phyloP scores from a whole-genome alignment of 2,888 invertebrate genomes.

The Acanthosepion lycidas region DNA sequence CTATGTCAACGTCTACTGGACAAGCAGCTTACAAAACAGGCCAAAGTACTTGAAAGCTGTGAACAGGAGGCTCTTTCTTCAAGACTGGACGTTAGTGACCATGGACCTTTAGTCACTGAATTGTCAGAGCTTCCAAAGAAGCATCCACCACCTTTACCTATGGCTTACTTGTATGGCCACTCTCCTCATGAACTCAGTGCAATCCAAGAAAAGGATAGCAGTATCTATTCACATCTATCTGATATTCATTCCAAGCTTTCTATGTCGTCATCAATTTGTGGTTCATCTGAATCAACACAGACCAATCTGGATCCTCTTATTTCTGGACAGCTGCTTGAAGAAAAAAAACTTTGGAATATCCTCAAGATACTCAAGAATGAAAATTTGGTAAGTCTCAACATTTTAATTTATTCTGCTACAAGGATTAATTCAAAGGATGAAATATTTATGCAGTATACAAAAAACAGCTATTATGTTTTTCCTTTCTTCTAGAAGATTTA shows the following conservation, averaged over 20 bases:
- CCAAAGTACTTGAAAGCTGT: not conserved
- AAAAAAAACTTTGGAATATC: conserved; percentile 8
- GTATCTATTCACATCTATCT: not conserved
- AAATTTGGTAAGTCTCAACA: not conserved
- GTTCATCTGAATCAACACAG: not conserved
- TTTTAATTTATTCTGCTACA: too few species aligned
- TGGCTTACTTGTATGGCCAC: not conserved
- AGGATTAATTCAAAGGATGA: too few species aligned
- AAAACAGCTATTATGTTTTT: too few species aligned
- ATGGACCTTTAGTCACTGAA: not conserved
- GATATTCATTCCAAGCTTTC: conserved; percentile 15
- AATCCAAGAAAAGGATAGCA: conserved; percentile 42
- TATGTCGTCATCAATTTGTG: not conserved
- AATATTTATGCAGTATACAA: too few species aligned
- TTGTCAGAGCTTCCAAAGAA: not conserved
- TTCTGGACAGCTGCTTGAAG: not conserved
- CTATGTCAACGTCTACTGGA: not conserved
- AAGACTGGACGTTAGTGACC: not conserved
- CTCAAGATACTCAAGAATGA: not conserved
- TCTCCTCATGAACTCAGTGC: conserved; percentile 46
- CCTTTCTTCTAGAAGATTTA: too few species aligned
- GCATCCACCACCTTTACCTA: not conserved
- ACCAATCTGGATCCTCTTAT: not conserved
- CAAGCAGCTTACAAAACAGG: not conserved
- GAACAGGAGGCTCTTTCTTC: not conserved